These are phyloP conservation scores for Diacarnus erythraeanus DNA, from an alignment of 37 sponge, comb jelly and placozoan genomes.

Conservation along the genomic window DNA sequence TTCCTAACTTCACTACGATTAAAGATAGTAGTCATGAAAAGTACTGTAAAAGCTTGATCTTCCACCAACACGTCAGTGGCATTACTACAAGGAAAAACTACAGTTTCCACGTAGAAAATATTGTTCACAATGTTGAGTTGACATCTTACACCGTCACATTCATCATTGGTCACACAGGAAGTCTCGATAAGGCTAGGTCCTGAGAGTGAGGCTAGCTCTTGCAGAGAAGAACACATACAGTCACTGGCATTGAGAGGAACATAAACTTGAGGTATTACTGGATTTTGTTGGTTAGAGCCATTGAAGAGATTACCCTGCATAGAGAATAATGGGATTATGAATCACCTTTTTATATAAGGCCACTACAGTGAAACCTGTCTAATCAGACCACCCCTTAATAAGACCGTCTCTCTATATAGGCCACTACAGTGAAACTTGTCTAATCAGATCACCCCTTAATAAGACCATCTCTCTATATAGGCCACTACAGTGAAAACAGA, in stretches of 20 bases:
- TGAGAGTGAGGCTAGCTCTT: background rate
- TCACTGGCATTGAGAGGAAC: slow-evolving; percentile 18
- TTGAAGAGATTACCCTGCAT: no score
- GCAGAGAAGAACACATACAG: slow-evolving; percentile 36
- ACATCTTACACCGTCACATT: slow-evolving; percentile 35
- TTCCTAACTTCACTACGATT: background rate
- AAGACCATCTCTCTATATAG: no score
- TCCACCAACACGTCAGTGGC: slow-evolving; percentile 18
- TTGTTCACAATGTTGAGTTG: background rate
- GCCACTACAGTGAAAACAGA: no score
- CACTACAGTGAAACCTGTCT: no score
- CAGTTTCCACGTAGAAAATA: slow-evolving; percentile 16
- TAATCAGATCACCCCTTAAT: no score
- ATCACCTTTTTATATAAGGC: no score
- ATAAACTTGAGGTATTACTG: slow-evolving; percentile 8
- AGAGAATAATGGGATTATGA: no score
- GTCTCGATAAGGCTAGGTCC: background rate
- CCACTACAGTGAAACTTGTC: no score
- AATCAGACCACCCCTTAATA: no score
- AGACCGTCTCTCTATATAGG: no score
- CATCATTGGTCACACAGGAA: slow-evolving; percentile 16
- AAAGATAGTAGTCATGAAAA: background rate
- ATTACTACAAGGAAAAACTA: slow-evolving; percentile 22
- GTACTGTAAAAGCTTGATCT: background rate
- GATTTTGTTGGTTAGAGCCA: background rate